Base-by-base conservation (phyloP, 2,888 invertebrate genomes). In the Dexiosoma caninum region DNA sequence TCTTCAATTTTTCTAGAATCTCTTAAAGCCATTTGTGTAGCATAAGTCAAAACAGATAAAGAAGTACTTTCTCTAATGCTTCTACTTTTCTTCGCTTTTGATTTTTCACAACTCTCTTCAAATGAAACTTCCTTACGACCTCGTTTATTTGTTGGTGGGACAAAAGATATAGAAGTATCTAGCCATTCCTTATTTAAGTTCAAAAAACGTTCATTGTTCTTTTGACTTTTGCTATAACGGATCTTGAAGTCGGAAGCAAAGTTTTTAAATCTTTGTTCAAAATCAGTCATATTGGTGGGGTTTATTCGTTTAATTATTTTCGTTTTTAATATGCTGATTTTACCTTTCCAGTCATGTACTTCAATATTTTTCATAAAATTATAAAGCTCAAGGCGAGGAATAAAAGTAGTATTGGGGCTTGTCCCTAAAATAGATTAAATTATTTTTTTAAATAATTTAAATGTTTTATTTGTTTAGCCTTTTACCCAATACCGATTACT, bases 211-310 rank as follows among this genome's bases (percentile, higher is more conserved):
- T 23, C 21, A 49, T 23, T 49, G 21, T 49, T 49, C 49, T 23
- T 49, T 49, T 49, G 49, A 51, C 30, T 51, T 51, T 51, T 51
- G 27, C 49, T 49, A 49, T 49, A 49, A 49, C 49, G 49, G 23
- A 49, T 23, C 12, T 49, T 49, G 49, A 49, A 49, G 49, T 49
- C 23, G 49, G 49, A 49, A 49, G 23, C 49, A 49, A 49, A 23
- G 23, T 23, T 12, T 23, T 23, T 49, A 49, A 49, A 49, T 49
- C 23, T 23, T 21, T 23, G 21, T 23, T 23, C 10, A 49, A 23
- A n/a, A n/a, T n/a, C n/a, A n/a, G n/a, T n/a, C n/a, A n/a, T n/a
- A n/a, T n/a, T n/a, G n/a, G n/a, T n/a, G n/a, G n/a, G n/a, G n/a
- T n/a, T n/a, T n/a, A n/a, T n/a, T n/a, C n/a, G n/a, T n/a, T n/a